Conservation (phyloP, 2,113 vertebrate species). For the Psammodynastes pulverulentus region DNA sequence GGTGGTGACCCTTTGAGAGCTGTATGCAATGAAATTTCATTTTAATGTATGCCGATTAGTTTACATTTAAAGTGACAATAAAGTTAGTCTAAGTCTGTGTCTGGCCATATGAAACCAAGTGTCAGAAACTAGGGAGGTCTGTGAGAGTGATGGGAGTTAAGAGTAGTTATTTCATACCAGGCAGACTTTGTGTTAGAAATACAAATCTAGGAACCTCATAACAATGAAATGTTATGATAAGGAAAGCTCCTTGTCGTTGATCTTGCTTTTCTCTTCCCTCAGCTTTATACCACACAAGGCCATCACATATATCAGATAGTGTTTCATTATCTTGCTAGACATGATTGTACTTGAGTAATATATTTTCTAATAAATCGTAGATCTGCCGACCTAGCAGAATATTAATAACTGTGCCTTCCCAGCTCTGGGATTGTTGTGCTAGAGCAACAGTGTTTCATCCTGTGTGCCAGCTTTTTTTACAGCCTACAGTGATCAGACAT, state of each 20-base stretch:
- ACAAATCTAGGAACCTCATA: background rate
- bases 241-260: background rate
- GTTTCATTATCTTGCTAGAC: constrained; percentile 51
- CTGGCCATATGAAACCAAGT: constrained; percentile 8
- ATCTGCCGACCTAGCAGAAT: constrained; percentile 34
- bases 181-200: background rate
- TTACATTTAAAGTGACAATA: no score
- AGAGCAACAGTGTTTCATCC: constrained; percentile 8
- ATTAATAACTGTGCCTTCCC: constrained; percentile 33
- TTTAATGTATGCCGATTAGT: no score
- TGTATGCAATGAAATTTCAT: no score
- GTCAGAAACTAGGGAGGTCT: background rate
- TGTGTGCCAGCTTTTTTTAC: background rate
- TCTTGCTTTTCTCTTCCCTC: constrained; percentile 25
- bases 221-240: background rate
- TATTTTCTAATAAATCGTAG: constrained; percentile 57
- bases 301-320: constrained; percentile 30
- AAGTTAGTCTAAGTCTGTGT: no score
- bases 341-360: constrained; percentile 28
- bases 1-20: no score
- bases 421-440: constrained; percentile 32
- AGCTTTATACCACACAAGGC: constrained; percentile 20
- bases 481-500: constrained; percentile 51
- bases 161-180: background rate
- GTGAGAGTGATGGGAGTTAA: constrained; percentile 1